Percentiles rank a stretch among this genome's conserved stretches.
phyloP scores from a whole-genome alignment of 2,113 vertebrate species.

The Empidonax alnorum region DNA sequence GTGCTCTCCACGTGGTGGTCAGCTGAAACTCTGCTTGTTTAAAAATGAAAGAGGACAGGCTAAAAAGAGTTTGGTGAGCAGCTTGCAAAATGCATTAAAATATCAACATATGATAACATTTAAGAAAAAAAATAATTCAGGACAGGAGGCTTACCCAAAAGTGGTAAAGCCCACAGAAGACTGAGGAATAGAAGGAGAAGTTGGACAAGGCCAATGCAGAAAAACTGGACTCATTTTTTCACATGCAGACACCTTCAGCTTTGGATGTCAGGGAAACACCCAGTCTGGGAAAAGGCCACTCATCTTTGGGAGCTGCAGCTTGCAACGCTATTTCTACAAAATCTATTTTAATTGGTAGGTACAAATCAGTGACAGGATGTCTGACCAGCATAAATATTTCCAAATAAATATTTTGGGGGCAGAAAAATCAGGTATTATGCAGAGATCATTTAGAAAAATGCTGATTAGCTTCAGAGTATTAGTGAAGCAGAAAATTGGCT shows the following conservation, averaged over 20 bases:
- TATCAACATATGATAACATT: neutral
- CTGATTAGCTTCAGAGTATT: constrained; percentile 30
- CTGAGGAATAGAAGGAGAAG: neutral
- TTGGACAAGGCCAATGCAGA: neutral
- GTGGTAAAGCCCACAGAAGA: neutral
- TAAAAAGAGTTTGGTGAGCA: neutral
- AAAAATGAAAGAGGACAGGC: neutral
- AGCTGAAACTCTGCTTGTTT: neutral
- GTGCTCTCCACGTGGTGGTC: accelerated
- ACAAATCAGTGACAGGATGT: neutral
- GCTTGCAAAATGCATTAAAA: neutral
- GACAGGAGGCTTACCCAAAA: neutral
- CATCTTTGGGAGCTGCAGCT: neutral
- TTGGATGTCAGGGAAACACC: neutral
- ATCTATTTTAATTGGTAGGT: neutral
- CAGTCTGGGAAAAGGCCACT: neutral
- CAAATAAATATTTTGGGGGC: neutral
- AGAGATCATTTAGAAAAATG: constrained; percentile 15
- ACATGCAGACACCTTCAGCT: neutral
- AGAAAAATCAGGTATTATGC: neutral
- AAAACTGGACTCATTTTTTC: neutral
- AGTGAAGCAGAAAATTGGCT: constrained; percentile 51
- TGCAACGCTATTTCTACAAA: neutral
- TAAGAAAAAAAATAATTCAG: neutral
- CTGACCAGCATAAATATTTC: neutral